Conservation (phyloP, 2,888 invertebrate genomes). For the Balanococcus diminutus region DNA sequence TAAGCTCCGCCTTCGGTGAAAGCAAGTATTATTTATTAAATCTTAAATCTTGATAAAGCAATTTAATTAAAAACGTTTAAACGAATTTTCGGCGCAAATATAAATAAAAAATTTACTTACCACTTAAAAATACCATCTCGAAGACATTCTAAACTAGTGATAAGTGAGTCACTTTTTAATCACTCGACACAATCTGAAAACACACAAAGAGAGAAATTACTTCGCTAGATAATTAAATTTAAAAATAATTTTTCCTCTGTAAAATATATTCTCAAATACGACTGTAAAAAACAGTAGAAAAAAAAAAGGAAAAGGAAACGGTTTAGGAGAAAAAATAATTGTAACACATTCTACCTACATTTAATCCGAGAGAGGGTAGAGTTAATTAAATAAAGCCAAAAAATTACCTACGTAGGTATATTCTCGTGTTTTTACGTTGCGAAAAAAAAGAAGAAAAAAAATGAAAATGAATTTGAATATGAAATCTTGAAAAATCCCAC, state of each 20-base stretch:
- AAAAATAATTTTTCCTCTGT: background rate
- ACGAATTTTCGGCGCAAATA: background rate
- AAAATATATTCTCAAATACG: background rate
- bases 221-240: slow-evolving; percentile 31
- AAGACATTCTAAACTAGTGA: slow-evolving; percentile 8
- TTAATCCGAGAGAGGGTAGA: background rate
- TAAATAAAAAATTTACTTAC: background rate
- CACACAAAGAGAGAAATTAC: background rate
- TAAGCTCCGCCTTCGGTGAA: too few relatives aligned
- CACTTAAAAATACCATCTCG: slow-evolving; percentile 28
- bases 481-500: background rate
- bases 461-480: background rate
- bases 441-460: too few relatives aligned
- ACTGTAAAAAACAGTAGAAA: background rate
- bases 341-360: background rate
- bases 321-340: background rate
- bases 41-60: too few relatives aligned
- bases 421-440: background rate
- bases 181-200: slow-evolving; percentile 21
- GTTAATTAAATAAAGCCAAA: background rate
- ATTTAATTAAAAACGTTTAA: too few relatives aligned
- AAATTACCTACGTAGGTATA: too few relatives aligned
- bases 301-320: background rate
- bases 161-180: background rate
- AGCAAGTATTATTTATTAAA: too few relatives aligned